Evolutionary conservation across 1,140 invertebrate species (phyloP).

Genomic region (Drosophila seguyi): DNA sequence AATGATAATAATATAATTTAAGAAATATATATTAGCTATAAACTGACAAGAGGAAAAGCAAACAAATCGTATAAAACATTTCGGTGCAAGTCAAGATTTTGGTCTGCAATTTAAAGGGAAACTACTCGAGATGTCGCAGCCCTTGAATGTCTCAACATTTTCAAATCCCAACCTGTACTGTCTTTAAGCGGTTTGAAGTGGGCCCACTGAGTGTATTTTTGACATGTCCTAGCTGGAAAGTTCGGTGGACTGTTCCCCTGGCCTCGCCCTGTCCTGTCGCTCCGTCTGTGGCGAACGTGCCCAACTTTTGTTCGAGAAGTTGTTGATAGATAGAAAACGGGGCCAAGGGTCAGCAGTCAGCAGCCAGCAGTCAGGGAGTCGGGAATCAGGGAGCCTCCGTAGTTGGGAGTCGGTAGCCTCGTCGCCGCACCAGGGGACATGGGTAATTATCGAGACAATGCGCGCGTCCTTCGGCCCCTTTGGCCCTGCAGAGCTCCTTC

Average conservation of each 20-base stretch:
- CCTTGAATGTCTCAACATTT: slow-evolving; percentile 29
- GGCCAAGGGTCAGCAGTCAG: slow-evolving; percentile 58
- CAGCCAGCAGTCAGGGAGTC: slow-evolving; percentile 15
- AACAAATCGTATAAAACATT: not conserved
- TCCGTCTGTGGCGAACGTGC: slow-evolving; percentile 51
- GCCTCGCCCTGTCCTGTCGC: slow-evolving; percentile 17
- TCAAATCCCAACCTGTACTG: slow-evolving; percentile 22
- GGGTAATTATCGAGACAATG: slow-evolving; percentile 79
- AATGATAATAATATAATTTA: not conserved
- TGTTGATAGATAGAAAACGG: slow-evolving; percentile 68
- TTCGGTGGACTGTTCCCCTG: not conserved
- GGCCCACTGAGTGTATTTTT: slow-evolving; percentile 38
- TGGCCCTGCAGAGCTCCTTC: slow-evolving; percentile 10
- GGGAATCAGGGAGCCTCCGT: too few species aligned
- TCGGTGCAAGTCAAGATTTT: not conserved
- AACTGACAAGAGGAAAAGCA: not conserved
- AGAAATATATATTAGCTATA: not conserved
- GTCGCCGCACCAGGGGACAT: slow-evolving; percentile 61
- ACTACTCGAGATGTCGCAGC: slow-evolving; percentile 34
- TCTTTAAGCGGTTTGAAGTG: slow-evolving; percentile 44
- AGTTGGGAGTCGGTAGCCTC: slow-evolving; percentile 18
- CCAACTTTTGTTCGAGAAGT: slow-evolving; percentile 62
- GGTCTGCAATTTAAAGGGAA: slow-evolving; percentile 5
- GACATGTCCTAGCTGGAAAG: slow-evolving; percentile 42
- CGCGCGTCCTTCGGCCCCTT: slow-evolving; percentile 27